A percentile compares a stretch with the other conserved stretches of the same genome.
Conservation (phyloP, 2,888 invertebrate species). For the Cerceris ruficornis region DNA sequence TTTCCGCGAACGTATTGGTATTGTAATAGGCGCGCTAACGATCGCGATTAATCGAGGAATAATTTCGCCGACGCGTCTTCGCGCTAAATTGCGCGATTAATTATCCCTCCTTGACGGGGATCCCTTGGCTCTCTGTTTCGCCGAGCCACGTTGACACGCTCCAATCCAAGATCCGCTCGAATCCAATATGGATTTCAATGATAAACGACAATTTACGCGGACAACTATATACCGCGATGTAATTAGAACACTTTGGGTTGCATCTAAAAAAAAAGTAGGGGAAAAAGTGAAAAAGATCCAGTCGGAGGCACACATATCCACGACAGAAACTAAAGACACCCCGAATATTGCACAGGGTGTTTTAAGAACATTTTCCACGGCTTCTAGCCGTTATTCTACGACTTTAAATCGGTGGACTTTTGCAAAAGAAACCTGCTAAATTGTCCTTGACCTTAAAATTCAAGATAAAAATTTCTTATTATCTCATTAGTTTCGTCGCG, state of each 20-base stretch:
- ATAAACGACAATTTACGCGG: conserved; percentile 60
- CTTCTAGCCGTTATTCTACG: too few relatives aligned
- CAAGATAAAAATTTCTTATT: too few relatives aligned
- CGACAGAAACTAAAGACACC: neutral
- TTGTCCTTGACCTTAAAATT: too few relatives aligned
- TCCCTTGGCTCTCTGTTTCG: conserved; percentile 22
- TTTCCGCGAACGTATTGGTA: conserved; percentile 40
- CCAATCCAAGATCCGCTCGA: conserved; percentile 34
- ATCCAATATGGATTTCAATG: conserved; percentile 57
- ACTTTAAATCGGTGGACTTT: too few relatives aligned
- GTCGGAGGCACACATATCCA: conserved; percentile 42
- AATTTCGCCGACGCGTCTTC: conserved; percentile 45
- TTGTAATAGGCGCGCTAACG: conserved; percentile 44
- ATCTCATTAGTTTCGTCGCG: too few relatives aligned
- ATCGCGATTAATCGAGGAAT: conserved; percentile 57
- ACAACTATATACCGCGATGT: conserved; percentile 49
- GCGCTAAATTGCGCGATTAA: conserved; percentile 48
- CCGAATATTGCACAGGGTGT: too few relatives aligned
- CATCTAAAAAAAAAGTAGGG: neutral
- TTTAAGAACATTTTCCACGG: too few relatives aligned
- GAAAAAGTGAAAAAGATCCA: conserved; percentile 24
- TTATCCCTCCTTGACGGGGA: conserved; percentile 29
- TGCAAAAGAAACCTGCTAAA: too few relatives aligned
- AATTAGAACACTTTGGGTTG: conserved; percentile 1
- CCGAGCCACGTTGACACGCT: conserved; percentile 35